Percentiles rank a stretch among this genome's conserved stretches.
Evolutionary conservation across 2,113 vertebrate species (phyloP).

Genomic region (Gorsachius goisagi): DNA sequence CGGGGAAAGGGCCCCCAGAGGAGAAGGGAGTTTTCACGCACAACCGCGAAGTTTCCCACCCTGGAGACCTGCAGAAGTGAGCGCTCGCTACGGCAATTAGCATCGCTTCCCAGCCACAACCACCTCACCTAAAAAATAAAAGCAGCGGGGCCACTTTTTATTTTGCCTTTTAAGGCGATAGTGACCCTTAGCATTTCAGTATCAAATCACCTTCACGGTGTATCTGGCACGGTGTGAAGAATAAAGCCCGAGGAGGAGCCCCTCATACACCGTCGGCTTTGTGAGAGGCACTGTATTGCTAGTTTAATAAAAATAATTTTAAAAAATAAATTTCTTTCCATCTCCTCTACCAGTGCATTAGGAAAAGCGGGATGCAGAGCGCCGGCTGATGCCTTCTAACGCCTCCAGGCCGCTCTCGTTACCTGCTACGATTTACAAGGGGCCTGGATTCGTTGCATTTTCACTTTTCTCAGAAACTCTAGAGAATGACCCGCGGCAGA

Average conservation of each 20-base stretch:
- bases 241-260: neutral
- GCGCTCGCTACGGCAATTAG: neutral
- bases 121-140: neutral
- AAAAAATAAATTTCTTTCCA: neutral
- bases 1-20: neutral
- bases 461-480: neutral
- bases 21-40: neutral
- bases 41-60: neutral
- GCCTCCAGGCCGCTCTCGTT: neutral
- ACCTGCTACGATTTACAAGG: neutral
- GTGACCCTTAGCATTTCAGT: neutral
- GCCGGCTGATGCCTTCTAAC: neutral
- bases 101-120: conserved; percentile 11
- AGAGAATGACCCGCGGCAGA: neutral
- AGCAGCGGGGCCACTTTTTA: neutral
- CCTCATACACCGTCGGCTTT: neutral
- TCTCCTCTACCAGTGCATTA: neutral
- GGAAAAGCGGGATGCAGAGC: neutral
- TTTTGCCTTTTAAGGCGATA: conserved; percentile 46
- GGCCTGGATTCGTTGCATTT: neutral
- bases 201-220: neutral
- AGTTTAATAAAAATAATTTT: neutral
- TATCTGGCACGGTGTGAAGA: neutral
- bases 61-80: conserved; percentile 4
- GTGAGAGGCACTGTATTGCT: neutral